A percentile compares a stretch with the other conserved stretches of the same genome.
phyloP scores from a whole-genome alignment of 1,140 invertebrate species.

The Leguminivora glycinivorella region DNA sequence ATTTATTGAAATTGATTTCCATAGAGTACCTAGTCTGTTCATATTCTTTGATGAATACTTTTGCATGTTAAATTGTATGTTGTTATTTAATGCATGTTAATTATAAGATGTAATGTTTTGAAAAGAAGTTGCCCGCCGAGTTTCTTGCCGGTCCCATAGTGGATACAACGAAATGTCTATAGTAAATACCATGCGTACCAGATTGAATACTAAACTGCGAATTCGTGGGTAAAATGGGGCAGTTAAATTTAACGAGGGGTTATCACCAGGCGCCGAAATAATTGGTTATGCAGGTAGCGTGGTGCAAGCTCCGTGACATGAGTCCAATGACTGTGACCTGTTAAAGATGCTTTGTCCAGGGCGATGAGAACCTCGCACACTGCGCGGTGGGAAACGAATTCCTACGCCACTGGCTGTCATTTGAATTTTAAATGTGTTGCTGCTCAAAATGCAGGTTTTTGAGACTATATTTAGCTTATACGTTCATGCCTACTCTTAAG shows the following conservation, averaged over 20 bases:
- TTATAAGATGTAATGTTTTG: too few species aligned
- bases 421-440: constrained; percentile 33
- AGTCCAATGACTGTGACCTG: constrained; percentile 60
- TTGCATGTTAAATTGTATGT: too few species aligned
- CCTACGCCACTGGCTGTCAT: constrained; percentile 28
- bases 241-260: constrained; percentile 30
- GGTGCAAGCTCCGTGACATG: constrained; percentile 56
- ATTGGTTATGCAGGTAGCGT: constrained; percentile 64
- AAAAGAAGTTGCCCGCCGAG: too few species aligned
- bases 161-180: constrained; percentile 32
- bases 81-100: too few species aligned
- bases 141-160: too few species aligned
- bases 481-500: not conserved
- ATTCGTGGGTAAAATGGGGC: constrained; percentile 1
- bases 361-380: constrained; percentile 43
- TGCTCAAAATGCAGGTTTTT: constrained; percentile 12
- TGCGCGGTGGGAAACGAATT: constrained; percentile 31
- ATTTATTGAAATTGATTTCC: too few species aligned
- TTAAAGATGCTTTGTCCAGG: constrained; percentile 51
- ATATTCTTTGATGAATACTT: too few species aligned
- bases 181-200: constrained; percentile 9
- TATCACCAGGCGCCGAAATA: constrained; percentile 42
- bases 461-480: not conserved
- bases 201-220: constrained; percentile 23
- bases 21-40: too few species aligned